Conservation (phyloP, 2,888 invertebrate genomes). For the Smittia aterrima region DNA sequence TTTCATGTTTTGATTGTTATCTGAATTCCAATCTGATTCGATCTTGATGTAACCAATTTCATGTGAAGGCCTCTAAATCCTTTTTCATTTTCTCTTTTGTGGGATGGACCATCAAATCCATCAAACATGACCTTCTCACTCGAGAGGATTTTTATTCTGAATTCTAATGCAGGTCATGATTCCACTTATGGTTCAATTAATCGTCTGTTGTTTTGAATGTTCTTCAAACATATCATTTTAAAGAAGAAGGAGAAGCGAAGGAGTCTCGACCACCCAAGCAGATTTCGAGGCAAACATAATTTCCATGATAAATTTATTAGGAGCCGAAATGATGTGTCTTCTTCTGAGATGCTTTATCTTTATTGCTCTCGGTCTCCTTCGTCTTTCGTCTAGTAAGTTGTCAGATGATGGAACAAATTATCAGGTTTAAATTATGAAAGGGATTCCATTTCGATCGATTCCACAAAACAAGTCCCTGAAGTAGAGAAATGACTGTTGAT, state of each 20-base stretch:
- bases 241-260: too few species aligned
- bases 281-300: not conserved
- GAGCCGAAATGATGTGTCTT: not conserved
- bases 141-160: not conserved
- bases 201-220: not conserved
- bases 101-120: not conserved
- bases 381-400: constrained; percentile 33
- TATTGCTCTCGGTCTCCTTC: not conserved
- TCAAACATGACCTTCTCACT: constrained; percentile 1
- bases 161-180: constrained; percentile 4
- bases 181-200: constrained; percentile 6
- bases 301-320: constrained; percentile 28
- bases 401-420: constrained; percentile 40
- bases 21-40: constrained; percentile 27
- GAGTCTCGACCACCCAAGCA: constrained; percentile 27
- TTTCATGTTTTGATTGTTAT: constrained; percentile 24
- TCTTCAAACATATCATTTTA: not conserved
- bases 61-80: not conserved
- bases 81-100: not conserved
- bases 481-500: not conserved
- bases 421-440: constrained; percentile 32
- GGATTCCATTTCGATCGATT: constrained; percentile 1
- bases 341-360: not conserved
- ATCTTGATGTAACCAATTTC: constrained; percentile 20
- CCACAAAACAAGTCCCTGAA: not conserved